Evolutionary conservation across 1,140 invertebrate genomes (phyloP).

Genomic region (Sycophaga agraensis): DNA sequence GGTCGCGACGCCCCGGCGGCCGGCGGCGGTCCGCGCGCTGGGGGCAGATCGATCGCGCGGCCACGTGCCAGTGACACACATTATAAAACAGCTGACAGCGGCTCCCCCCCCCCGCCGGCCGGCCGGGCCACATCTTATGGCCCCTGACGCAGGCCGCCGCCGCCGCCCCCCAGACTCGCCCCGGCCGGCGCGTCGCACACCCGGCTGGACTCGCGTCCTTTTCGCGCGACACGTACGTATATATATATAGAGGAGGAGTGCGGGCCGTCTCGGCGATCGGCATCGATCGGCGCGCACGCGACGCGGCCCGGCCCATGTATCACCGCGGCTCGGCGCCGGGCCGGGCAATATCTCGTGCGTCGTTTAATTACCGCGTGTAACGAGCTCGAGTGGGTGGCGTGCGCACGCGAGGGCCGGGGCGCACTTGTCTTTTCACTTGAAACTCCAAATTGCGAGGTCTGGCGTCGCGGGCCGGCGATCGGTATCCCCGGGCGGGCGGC

Average conservation of each 20-base stretch:
- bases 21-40: background rate
- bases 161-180: too few relatives aligned
- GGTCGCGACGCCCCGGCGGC: too few relatives aligned
- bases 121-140: too few relatives aligned
- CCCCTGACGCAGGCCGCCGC: too few relatives aligned
- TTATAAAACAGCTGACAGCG: constrained; percentile 50
- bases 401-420: constrained; percentile 23
- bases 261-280: constrained; percentile 9
- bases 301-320: too few relatives aligned
- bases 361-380: constrained; percentile 29
- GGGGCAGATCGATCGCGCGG: constrained; percentile 12
- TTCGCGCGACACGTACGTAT: background rate
- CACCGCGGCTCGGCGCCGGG: background rate
- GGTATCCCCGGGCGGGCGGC: too few relatives aligned
- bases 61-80: constrained; percentile 49
- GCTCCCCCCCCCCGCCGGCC: background rate
- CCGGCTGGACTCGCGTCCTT: constrained; percentile 4
- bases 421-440: too few relatives aligned
- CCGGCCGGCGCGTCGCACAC: too few relatives aligned
- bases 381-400: constrained; percentile 26
- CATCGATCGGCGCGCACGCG: background rate
- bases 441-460: too few relatives aligned
- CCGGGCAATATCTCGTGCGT: constrained; percentile 15
- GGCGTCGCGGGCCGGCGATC: background rate
- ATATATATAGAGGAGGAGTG: background rate